Conservation (phyloP, 2,113 vertebrate genomes). For the Promerops cafer region DNA sequence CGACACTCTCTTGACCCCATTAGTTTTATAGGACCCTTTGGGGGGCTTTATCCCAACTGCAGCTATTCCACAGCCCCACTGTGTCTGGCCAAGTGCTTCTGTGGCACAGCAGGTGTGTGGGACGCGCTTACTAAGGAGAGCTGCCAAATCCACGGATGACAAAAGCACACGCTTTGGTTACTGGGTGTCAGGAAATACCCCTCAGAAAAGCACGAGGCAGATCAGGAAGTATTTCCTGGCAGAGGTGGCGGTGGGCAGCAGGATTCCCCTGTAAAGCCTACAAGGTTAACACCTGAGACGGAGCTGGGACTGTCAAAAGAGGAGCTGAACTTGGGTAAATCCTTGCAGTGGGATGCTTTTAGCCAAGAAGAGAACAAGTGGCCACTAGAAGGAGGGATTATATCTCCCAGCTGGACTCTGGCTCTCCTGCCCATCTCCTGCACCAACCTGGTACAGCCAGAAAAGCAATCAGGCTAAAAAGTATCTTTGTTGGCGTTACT, state of each 20-base stretch:
- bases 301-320: background rate
- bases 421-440: background rate
- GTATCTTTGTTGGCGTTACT: background rate
- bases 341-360: background rate
- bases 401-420: background rate
- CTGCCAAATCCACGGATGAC: background rate
- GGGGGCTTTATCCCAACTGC: slow-evolving; percentile 8
- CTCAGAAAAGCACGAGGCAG: background rate
- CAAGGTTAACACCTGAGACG: background rate
- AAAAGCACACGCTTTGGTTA: background rate
- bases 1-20: background rate
- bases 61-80: background rate
- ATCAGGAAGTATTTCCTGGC: background rate
- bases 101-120: slow-evolving; percentile 32
- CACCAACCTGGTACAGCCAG: background rate
- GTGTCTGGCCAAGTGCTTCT: slow-evolving; percentile 7
- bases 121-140: background rate
- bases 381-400: background rate
- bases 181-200: background rate
- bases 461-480: background rate
- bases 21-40: slow-evolving; percentile 33
- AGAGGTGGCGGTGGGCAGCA: background rate
- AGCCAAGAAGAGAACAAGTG: background rate
- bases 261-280: background rate
- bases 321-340: background rate